Percentiles rank a stretch among this genome's conserved stretches.
phyloP scores from a whole-genome alignment of 2,113 vertebrate species.

The Oceanites oceanicus region DNA sequence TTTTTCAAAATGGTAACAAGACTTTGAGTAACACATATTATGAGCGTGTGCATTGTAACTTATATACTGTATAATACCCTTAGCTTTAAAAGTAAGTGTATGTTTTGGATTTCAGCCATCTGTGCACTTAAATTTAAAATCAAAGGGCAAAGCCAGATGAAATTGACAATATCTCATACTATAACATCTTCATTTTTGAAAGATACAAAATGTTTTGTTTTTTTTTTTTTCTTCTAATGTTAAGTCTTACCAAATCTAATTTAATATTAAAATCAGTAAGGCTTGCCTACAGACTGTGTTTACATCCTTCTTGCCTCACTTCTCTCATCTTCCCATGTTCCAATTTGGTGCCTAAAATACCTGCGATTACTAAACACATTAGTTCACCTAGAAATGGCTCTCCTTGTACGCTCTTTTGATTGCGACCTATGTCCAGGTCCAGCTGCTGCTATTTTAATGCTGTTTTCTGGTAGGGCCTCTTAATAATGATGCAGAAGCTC shows the following conservation, averaged over 20 bases:
- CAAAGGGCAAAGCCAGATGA: neutral
- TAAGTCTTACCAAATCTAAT: neutral
- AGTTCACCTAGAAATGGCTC: neutral
- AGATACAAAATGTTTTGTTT: neutral
- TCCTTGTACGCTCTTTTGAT: neutral
- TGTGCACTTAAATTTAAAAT: neutral
- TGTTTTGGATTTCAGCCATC: neutral
- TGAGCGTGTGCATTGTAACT: neutral
- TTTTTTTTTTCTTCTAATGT: neutral
- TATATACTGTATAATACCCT: neutral
- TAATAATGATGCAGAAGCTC: neutral
- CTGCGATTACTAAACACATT: neutral
- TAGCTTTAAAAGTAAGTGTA: neutral
- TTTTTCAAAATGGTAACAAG: neutral
- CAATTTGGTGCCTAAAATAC: neutral
- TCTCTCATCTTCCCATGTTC: neutral
- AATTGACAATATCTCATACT: neutral
- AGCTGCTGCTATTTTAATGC: neutral
- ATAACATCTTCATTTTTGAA: neutral
- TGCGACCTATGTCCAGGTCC: neutral
- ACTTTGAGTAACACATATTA: neutral
- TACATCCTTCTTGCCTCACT: neutral
- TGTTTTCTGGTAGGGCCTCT: neutral
- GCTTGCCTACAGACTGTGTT: neutral
- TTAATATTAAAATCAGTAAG: neutral